Percentiles rank a stretch among this genome's conserved stretches.
phyloP scores from a whole-genome alignment of 1,140 invertebrate genomes.

The Papilio xuthus region DNA sequence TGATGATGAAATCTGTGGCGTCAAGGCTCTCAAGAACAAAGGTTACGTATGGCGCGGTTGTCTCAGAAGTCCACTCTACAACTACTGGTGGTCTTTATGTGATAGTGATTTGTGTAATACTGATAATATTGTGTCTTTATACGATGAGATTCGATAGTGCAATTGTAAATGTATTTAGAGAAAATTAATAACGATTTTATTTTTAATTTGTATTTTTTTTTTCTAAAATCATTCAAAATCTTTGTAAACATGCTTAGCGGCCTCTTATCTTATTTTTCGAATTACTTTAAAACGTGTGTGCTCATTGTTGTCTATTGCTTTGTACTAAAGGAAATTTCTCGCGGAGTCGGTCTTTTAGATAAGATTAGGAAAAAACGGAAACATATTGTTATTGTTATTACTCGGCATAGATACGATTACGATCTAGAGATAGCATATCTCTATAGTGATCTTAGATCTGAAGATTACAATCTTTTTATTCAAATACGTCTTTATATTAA shows the following conservation, averaged over 20 bases:
- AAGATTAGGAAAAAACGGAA: constrained; percentile 15
- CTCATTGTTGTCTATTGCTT: not conserved
- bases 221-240: not conserved
- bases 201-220: not conserved
- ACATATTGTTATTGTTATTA: constrained; percentile 7
- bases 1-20: constrained; percentile 61
- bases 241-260: not conserved
- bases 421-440: not conserved
- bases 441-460: not conserved
- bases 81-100: constrained; percentile 66
- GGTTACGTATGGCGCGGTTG: constrained; percentile 70
- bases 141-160: constrained; percentile 45
- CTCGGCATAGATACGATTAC: not conserved
- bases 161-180: not conserved
- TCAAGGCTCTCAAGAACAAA: constrained; percentile 57
- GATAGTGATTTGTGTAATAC: constrained; percentile 64
- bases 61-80: constrained; percentile 57
- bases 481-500: constrained; percentile 20
- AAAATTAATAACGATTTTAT: not conserved
- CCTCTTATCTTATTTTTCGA: not conserved
- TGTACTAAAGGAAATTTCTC: not conserved
- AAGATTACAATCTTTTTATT: not conserved
- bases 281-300: not conserved
- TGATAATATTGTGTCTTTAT: constrained; percentile 53
- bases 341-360: not conserved